Evolutionary conservation across 2,113 vertebrate species (phyloP).

Genomic region (Choloepus hoffmanni): DNA sequence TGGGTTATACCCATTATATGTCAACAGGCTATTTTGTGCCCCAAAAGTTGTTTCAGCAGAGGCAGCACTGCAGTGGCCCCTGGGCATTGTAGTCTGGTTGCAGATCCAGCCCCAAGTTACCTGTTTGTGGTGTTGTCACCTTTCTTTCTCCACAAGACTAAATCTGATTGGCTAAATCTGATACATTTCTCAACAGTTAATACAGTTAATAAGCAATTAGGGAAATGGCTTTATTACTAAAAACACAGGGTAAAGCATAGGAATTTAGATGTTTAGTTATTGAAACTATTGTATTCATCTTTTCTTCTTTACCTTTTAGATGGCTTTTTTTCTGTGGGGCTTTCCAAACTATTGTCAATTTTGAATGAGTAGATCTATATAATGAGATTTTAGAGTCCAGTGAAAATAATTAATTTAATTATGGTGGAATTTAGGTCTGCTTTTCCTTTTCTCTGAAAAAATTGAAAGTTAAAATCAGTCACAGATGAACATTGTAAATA

Average conservation of each 20-base stretch:
- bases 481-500: background rate
- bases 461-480: slow-evolving; percentile 6
- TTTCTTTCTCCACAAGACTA: background rate
- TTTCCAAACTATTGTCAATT: background rate
- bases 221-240: background rate
- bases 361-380: background rate
- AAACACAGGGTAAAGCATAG: background rate
- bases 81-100: background rate
- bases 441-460: slow-evolving; percentile 48
- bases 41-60: background rate
- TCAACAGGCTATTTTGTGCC: background rate
- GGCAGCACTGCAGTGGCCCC: too few species aligned
- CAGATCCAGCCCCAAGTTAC: background rate
- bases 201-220: background rate
- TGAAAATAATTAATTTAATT: slow-evolving; percentile 23
- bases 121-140: background rate
- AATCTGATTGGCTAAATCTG: background rate
- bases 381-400: background rate
- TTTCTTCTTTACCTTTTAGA: slow-evolving; percentile 37
- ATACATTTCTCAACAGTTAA: background rate
- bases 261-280: background rate
- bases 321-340: background rate
- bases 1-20: background rate
- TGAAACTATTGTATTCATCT: background rate
- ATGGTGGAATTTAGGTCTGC: background rate